Base-by-base conservation (phyloP, 1,140 invertebrate species). In the Pararge aegeria region DNA sequence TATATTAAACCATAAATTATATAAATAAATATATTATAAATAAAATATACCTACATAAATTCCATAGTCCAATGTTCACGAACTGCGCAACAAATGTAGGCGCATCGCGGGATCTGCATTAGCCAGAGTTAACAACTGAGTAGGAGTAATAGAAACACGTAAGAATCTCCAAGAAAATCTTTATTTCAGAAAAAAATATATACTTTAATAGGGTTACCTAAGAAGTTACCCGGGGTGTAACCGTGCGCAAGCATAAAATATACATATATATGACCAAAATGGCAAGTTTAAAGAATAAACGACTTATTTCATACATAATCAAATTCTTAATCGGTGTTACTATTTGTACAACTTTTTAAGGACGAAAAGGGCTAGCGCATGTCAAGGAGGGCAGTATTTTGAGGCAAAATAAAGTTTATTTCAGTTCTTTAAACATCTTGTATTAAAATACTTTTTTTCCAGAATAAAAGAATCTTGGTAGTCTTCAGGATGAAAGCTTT, bases 221-320 rank as follows among this genome's bases (percentile, higher is more conserved):
- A 34, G 7, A 34, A 34, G 30, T 12, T 10, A 27, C 27, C 5
- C 95, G 95, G 95, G 95, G 97, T 3, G 7, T 7, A 10, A n/a
- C n/a, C 30, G 30, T 34, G 30, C 30, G 30, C 95, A 95, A 49
- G 21, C 40, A 30, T 46, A 46, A 18, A 13, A 46, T 37, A 19
- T 53, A 52, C 50, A 34, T 52, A 38, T n/a, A n/a, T 10, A 52
- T 38, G 50, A 30, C 50, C 20, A 21, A 19, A 21, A 52, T 37
- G 19, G 34, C 29, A 52, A 52, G 50, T 24, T 38, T n/a, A 52
- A 38, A 38, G 30, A 52, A 38, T 38, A 51, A 34, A 18, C 29
- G 9, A 51, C 29, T 51, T 51, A 34, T 51, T 10, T 34, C 12
- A 16, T 51, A 52, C 21, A 52, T 30, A 19, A 52, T 52, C 21